Percentiles rank a stretch among this genome's conserved stretches.
Evolutionary conservation across 2,797 vertebrate species (phyloP).

Genomic region (Epinephelus awoara): DNA sequence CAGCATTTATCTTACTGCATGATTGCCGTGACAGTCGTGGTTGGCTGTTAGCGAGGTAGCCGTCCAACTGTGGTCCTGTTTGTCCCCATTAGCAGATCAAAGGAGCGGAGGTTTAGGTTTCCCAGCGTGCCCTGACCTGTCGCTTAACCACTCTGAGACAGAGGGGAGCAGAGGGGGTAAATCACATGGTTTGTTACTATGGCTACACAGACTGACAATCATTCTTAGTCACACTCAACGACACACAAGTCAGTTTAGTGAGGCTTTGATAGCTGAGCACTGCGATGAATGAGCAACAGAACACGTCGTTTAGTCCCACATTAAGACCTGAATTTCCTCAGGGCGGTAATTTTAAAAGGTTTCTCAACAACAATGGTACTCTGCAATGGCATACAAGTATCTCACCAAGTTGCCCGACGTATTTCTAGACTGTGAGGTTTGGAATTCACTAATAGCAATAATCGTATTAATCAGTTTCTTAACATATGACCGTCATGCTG

Average conservation of each 20-base stretch:
- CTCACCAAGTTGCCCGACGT: not conserved
- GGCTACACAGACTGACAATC: conserved; percentile 17
- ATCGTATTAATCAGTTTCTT: conserved; percentile 20
- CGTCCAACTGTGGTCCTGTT: conserved; percentile 55
- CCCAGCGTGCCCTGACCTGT: conserved; percentile 67
- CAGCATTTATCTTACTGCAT: conserved; percentile 20
- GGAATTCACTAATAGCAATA: conserved; percentile 10
- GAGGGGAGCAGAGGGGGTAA: not conserved
- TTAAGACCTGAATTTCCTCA: not conserved
- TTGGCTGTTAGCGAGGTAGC: not conserved
- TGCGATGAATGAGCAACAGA: not conserved
- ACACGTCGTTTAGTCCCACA: not conserved
- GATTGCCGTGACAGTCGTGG: not conserved
- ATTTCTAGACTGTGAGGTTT: not conserved
- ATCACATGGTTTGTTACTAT: conserved; percentile 49
- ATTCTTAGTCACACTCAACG: conserved; percentile 14
- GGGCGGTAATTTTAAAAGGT: too few relatives aligned
- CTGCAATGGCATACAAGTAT: not conserved
- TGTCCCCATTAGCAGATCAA: conserved; percentile 69
- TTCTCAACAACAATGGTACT: too few relatives aligned
- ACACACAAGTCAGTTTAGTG: not conserved
- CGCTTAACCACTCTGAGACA: conserved; percentile 24
- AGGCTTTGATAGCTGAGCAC: not conserved
- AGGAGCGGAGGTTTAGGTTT: conserved; percentile 48
- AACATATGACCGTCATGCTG: not conserved